These are phyloP conservation scores for Caenorhabditis plicata DNA, from an alignment of 2,888 invertebrate species.

Conservation along the genomic window DNA sequence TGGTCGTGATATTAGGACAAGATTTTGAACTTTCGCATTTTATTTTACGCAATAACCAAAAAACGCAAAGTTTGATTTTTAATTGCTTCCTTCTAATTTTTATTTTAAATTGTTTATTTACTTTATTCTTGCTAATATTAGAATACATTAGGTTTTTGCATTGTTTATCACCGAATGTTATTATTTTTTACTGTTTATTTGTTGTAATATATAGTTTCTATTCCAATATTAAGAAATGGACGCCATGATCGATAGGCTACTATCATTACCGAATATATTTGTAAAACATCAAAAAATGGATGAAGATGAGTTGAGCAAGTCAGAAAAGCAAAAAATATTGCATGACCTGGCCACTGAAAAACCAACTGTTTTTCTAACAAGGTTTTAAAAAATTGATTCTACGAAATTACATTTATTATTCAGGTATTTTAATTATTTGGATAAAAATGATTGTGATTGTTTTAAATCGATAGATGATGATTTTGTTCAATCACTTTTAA, in stretches of 20 bases:
- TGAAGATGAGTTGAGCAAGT: constrained; percentile 47
- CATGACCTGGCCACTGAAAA: constrained; percentile 31
- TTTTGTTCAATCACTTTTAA: constrained; percentile 25
- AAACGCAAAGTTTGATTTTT: too few relatives aligned
- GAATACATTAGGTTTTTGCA: too few relatives aligned
- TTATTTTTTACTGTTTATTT: background rate
- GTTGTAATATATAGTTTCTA: background rate
- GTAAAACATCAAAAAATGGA: constrained; percentile 50
- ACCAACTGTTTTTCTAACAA: constrained; percentile 45
- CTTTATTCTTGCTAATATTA: too few relatives aligned
- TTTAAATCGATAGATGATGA: constrained; percentile 35
- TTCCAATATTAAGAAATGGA: constrained; percentile 29
- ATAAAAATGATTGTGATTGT: constrained; percentile 20
- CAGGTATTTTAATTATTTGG: constrained; percentile 24
- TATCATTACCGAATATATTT: constrained; percentile 37
- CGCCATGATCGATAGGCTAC: constrained; percentile 30
- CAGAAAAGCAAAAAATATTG: constrained; percentile 40
- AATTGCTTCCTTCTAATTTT: too few relatives aligned
- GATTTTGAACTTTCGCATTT: too few relatives aligned
- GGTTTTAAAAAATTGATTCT: constrained; percentile 30
- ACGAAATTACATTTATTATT: constrained; percentile 8
- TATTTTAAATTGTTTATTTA: too few relatives aligned
- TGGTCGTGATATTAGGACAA: too few relatives aligned
- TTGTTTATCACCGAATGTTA: background rate
- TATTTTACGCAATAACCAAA: too few relatives aligned